Base-by-base conservation (phyloP, 2,113 vertebrate species). In the Cyanistes caeruleus region DNA sequence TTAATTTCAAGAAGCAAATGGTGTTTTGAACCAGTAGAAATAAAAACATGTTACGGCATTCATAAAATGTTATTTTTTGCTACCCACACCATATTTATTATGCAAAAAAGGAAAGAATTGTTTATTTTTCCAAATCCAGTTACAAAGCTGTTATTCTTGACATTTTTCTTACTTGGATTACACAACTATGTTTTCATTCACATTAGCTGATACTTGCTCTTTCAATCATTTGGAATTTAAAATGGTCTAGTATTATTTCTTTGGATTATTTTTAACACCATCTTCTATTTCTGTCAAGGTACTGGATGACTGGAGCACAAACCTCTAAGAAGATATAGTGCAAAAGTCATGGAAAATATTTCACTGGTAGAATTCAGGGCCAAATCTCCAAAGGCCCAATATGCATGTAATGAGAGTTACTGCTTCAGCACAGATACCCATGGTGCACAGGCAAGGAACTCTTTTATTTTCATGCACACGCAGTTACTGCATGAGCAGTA, bases 61-160 rank as follows among this genome's bases (percentile, higher is more conserved):
- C 91, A 92, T 62, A 1, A 74, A 93, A 80, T 82, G 52, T 62
- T 77, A 25, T 77, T 87, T 93, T 96, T 95, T 81, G 65, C 79
- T 96, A 64, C 73, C 43, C 74, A 78, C 74, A 77, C 52, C 56
- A 94, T 53, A 89, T 96, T 96, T 87, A 90, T 74, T 85, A 75
- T 83, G 51, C 75, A 91, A 96, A 97, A 72, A 83, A 80, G 60
- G 70, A 77, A 96, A 94, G 30, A 21, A 46, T 67, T 96, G 68
- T 90, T 95, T 97, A 49, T 95, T 97, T 95, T 89, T 90, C 82
- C 60, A 94, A 94, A 63, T 59, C 85, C 72, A 94, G 76, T 78
- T 97, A 93, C 86, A 93, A 62, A 97, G 82, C 69, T 90, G 43
- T 93, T 97, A 94, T 92, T 95, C 72, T 97, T 93, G 22, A 95